phyloP scores from a whole-genome alignment of 2,113 vertebrate genomes.

The Atrichornis clamosus region DNA sequence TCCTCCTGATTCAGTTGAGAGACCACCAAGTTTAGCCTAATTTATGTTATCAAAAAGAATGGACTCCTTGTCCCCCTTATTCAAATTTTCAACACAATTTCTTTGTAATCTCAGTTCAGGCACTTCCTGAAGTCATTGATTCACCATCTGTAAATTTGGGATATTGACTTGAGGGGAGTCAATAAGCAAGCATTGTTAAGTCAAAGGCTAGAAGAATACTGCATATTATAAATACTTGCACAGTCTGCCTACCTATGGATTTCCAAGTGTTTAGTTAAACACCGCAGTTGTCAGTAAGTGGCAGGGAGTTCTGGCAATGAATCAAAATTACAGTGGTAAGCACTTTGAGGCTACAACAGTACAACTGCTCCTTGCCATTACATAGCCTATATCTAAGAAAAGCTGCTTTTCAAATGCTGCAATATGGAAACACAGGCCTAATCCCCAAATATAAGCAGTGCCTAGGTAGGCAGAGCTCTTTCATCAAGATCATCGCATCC shows the following conservation, averaged over 20 bases:
- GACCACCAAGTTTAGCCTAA: not conserved
- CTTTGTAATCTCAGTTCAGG: not conserved
- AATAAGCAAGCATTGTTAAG: not conserved
- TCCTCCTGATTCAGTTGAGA: not conserved
- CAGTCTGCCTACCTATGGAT: not conserved
- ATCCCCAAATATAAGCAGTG: not conserved
- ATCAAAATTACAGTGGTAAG: not conserved
- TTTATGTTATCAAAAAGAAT: not conserved
- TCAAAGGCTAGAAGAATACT: not conserved
- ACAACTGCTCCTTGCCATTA: not conserved
- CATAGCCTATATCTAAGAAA: not conserved
- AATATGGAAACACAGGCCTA: not conserved
- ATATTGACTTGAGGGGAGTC: not conserved
- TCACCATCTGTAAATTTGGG: not conserved
- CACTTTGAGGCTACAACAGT: not conserved
- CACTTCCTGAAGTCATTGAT: not conserved
- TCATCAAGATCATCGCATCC: not conserved
- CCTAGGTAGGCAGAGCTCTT: not conserved
- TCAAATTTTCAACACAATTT: slow-evolving; percentile 1
- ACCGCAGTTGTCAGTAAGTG: not conserved
- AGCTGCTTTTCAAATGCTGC: not conserved
- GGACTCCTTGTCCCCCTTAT: not conserved
- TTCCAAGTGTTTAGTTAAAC: slow-evolving; percentile 7
- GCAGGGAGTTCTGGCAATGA: not conserved
- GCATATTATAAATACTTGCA: not conserved